Evolutionary conservation across 2,888 invertebrate species (phyloP), one percentile per base, ranked within the genome.

Genomic region (Stictocephala bisonia): DNA sequence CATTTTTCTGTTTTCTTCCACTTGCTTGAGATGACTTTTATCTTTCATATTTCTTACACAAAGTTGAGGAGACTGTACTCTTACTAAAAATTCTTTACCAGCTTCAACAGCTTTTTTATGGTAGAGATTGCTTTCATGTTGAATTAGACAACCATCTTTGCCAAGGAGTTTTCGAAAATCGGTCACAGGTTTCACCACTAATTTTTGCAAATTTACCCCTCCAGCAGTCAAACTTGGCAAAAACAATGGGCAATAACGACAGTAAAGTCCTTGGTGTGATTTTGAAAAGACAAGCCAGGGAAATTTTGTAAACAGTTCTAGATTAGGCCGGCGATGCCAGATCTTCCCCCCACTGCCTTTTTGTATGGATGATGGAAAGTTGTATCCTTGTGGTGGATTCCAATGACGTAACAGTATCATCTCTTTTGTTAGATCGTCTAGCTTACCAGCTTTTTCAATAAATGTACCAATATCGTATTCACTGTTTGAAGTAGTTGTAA

Each of bases 81-180:
- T 56, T 2, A 27, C 27, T 3, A 56, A 9, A 27, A 56, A 56
- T 27, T 27, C 26, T 27, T 56, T 56, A 2, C 56, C 56, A 56
- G 29, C 56, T 27, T 27, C 27, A 27, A 56, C 56, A 27, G 56
- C 56, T 27, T 15, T 56, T 56, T 56, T 56, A 13, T 56, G 56
- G 15, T 50, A 50, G 26, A 11, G 56, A 56, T 56, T 18, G 9
- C 15, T 56, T n/a, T 56, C 56, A 27, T 56, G 56, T 6, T 7
- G 11, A 26, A 11, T 27, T 27, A 56, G 6, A 27, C 29, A 24
- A 27, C 56, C 56, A 13, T 56, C 29, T 27, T 27, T 56, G 4
- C 27, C 56, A 56, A 27, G 56, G 4, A 27, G 29, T 27, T 56
- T 24, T 27, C 56, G 29, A 27, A 56, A 24, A 27, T 56, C 29